phyloP scores from a whole-genome alignment of 2,888 invertebrate species.

The Mimas tiliae region DNA sequence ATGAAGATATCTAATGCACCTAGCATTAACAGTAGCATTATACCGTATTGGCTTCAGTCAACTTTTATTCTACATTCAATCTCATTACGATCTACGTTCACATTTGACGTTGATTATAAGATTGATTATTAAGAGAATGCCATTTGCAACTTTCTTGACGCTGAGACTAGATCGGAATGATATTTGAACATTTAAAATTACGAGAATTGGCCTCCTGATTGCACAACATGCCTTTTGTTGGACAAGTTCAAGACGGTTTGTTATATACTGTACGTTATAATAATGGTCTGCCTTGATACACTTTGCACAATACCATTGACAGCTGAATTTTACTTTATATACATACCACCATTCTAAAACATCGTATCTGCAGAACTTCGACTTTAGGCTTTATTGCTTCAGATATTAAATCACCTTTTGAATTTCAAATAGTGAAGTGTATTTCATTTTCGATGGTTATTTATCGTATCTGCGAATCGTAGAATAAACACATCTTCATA shows the following conservation, averaged over 20 bases:
- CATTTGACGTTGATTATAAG: no score
- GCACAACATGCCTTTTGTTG: constrained; percentile 28
- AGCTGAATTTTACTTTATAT: not conserved
- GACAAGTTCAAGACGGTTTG: constrained; percentile 12
- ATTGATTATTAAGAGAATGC: no score
- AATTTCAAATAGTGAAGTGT: not conserved
- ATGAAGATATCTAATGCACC: no score
- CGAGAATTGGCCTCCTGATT: no score
- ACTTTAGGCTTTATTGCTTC: not conserved
- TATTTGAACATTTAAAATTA: no score
- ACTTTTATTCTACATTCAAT: no score
- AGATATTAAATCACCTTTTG: not conserved
- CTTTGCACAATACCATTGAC: constrained; percentile 46
- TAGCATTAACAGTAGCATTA: no score
- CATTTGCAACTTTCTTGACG: no score
- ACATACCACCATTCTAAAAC: not conserved
- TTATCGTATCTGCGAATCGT: not conserved
- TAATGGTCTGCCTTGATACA: constrained; percentile 40
- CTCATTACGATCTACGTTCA: no score
- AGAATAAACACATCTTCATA: constrained; percentile 14
- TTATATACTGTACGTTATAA: constrained; percentile 23
- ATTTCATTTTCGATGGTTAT: not conserved
- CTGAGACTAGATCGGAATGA: no score
- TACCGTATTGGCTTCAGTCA: no score
- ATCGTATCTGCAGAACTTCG: not conserved